phyloP scores from a whole-genome alignment of 64 coral and sea anemone species.

The Trachythela sp. region DNA sequence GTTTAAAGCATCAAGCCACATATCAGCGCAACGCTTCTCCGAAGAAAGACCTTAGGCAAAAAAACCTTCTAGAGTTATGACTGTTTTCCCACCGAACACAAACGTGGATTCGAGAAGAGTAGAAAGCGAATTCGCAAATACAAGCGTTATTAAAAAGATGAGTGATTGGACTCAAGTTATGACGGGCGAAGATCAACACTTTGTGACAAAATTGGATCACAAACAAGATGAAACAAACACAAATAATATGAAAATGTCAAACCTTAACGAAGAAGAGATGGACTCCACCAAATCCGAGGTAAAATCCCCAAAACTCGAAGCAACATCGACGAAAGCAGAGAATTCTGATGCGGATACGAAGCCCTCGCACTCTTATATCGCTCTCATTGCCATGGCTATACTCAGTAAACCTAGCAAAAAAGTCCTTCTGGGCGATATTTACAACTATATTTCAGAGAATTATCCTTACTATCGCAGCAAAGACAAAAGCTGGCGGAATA shows the following conservation, averaged over 20 bases:
- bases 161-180: not conserved
- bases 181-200: not conserved
- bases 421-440: conserved; percentile 93
- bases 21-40: not conserved
- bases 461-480: conserved; percentile 96
- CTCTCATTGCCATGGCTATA: conserved; percentile 98
- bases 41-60: not conserved
- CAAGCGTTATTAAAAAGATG: not conserved
- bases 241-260: not conserved
- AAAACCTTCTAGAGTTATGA: not conserved
- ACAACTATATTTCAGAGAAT: conserved; percentile 91
- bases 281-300: not conserved
- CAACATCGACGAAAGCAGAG: conserved; percentile 18
- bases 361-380: conserved; percentile 90
- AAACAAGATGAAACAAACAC: not conserved
- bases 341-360: conserved; percentile 72
- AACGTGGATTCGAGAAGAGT: not conserved
- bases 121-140: not conserved
- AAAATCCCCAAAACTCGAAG: not conserved
- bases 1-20: not conserved
- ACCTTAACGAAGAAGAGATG: not conserved
- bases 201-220: not conserved
- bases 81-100: not conserved
- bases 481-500: conserved; percentile 98
- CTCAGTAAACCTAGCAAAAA: conserved; percentile 77